These are phyloP conservation scores for Tachina lurida DNA, from an alignment of 2,888 invertebrate species.

Conservation along the genomic window DNA sequence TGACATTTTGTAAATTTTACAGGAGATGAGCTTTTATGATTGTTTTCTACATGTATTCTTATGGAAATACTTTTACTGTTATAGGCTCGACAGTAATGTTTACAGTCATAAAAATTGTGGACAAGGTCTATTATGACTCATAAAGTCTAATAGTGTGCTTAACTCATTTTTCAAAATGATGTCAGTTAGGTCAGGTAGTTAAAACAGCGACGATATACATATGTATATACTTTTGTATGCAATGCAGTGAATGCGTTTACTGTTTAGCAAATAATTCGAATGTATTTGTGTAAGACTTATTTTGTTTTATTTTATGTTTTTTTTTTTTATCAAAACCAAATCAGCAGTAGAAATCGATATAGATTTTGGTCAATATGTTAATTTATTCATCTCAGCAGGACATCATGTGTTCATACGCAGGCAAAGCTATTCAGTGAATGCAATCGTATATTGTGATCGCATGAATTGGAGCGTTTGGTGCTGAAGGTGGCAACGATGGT, in stretches of 20 bases:
- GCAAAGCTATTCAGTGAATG: conserved; percentile 8
- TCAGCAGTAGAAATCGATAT: conserved; percentile 64
- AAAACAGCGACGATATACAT: no score
- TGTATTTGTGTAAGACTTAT: neutral
- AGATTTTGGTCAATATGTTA: conserved; percentile 68
- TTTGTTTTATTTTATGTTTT: neutral
- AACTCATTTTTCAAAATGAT: no score
- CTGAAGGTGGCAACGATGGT: conserved; percentile 36
- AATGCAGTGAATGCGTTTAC: neutral
- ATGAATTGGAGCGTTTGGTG: conserved; percentile 18
- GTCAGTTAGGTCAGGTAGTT: no score
- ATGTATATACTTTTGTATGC: no score
- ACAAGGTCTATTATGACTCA: no score
- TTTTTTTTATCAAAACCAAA: neutral
- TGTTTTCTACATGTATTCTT: no score
- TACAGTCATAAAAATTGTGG: no score
- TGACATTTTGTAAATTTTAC: no score
- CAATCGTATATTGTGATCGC: neutral
- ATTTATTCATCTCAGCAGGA: conserved; percentile 71
- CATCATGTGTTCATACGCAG: conserved; percentile 23
- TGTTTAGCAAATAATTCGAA: conserved; percentile 11
- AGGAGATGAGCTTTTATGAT: no score
- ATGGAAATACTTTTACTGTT: no score
- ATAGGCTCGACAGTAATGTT: no score
- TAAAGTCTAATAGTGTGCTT: no score